Conservation (phyloP, 2,888 invertebrate genomes). For the Eumacrocentrus americanus region DNA sequence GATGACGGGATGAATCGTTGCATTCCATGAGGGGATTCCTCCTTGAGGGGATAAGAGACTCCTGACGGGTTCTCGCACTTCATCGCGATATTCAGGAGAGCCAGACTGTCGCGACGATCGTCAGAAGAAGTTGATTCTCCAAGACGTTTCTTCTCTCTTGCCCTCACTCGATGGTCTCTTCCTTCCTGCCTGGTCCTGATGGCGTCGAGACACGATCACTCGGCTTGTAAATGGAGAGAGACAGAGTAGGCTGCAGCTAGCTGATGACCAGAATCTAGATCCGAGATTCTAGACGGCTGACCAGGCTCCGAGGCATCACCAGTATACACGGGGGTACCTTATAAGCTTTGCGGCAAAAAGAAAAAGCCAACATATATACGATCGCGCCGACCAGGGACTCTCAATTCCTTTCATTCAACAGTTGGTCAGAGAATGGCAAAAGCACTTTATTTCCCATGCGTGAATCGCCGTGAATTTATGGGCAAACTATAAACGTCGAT, state of each 20-base stretch:
- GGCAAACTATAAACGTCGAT: neutral
- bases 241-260: neutral
- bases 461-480: too few species aligned
- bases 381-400: slow-evolving; percentile 2
- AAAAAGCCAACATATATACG: neutral
- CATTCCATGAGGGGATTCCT: neutral
- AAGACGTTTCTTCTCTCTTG: neutral
- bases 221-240: neutral
- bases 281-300: slow-evolving; percentile 12
- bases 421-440: too few species aligned
- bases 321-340: slow-evolving; percentile 2
- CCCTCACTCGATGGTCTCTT: neutral
- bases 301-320: neutral
- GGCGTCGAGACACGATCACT: slow-evolving; percentile 1
- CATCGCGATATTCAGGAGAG: neutral
- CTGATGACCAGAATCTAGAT: slow-evolving; percentile 14
- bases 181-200: neutral
- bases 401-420: too few species aligned
- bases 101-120: slow-evolving; percentile 1
- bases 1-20: neutral
- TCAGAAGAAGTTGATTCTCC: slow-evolving; percentile 12
- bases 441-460: too few species aligned
- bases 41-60: neutral
- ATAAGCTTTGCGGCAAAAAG: slow-evolving; percentile 7
- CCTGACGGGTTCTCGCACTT: slow-evolving; percentile 9